Evolutionary conservation across 2,113 vertebrate genomes (phyloP).

Genomic region (Ptilonorhynchus violaceus): DNA sequence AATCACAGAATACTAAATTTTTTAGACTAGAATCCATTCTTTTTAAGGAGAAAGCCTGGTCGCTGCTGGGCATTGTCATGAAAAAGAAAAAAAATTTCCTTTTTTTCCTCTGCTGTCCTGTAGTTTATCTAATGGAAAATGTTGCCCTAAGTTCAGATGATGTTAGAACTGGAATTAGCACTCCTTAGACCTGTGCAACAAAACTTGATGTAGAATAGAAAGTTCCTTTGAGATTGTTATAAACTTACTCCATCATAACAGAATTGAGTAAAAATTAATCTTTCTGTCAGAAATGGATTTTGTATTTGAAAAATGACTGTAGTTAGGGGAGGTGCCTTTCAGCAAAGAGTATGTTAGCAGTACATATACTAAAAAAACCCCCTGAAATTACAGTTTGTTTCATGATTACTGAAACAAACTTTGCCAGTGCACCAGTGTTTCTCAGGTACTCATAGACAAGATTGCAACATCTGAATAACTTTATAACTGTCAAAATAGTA

Average conservation of each 20-base stretch:
- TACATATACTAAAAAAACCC: not conserved
- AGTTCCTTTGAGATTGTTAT: not conserved
- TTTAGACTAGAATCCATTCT: not conserved
- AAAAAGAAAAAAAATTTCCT: accelerated
- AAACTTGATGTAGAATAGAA: not conserved
- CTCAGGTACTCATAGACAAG: not conserved
- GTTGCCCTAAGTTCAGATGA: not conserved
- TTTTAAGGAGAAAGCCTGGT: not conserved
- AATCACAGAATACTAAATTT: not conserved
- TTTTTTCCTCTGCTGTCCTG: not conserved
- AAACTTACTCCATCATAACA: not conserved
- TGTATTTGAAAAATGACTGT: not conserved
- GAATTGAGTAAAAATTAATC: not conserved
- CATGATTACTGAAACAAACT: not conserved
- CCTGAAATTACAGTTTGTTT: not conserved
- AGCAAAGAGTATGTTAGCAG: not conserved
- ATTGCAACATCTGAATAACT: not conserved
- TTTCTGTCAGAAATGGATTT: not conserved
- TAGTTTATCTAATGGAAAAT: not conserved
- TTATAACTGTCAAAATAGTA: not conserved
- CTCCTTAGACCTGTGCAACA: not conserved
- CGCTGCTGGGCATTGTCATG: not conserved
- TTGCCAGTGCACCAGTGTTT: accelerated
- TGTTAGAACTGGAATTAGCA: not conserved
- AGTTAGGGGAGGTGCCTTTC: not conserved